Conservation (phyloP, 2,113 vertebrate genomes). For the Cacatua alba region DNA sequence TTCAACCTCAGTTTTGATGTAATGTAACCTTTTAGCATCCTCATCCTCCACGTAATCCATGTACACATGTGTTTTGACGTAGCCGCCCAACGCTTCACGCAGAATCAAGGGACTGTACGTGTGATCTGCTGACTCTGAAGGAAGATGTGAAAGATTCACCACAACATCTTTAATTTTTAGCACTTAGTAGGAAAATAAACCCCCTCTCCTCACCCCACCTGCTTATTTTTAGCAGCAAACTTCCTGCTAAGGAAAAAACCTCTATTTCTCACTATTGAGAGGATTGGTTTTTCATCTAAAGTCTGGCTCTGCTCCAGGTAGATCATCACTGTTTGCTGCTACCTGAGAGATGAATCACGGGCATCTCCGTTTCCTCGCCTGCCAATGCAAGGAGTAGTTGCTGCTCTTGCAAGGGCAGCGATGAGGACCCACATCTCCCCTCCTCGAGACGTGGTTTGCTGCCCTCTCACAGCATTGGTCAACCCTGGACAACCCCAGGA, state of each 20-base stretch:
- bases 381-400: accelerated
- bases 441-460: neutral
- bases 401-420: neutral
- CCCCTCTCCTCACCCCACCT: neutral
- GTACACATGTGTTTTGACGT: neutral
- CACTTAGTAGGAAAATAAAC: conserved; percentile 21
- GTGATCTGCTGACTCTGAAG: conserved; percentile 33
- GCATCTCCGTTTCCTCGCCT: neutral
- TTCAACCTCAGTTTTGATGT: neutral
- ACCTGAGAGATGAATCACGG: neutral
- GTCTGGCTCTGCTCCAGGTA: conserved; percentile 2
- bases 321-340: neutral
- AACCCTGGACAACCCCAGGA: neutral
- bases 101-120: neutral
- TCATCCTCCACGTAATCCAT: neutral
- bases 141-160: conserved; percentile 22
- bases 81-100: accelerated
- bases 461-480: neutral
- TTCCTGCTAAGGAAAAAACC: conserved; percentile 3
- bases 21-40: neutral
- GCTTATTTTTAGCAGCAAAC: conserved; percentile 49
- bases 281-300: neutral
- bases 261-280: neutral
- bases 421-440: neutral
- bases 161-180: neutral